Base-by-base conservation (phyloP, 2,113 vertebrate species). In the Protomyctophum bolini region DNA sequence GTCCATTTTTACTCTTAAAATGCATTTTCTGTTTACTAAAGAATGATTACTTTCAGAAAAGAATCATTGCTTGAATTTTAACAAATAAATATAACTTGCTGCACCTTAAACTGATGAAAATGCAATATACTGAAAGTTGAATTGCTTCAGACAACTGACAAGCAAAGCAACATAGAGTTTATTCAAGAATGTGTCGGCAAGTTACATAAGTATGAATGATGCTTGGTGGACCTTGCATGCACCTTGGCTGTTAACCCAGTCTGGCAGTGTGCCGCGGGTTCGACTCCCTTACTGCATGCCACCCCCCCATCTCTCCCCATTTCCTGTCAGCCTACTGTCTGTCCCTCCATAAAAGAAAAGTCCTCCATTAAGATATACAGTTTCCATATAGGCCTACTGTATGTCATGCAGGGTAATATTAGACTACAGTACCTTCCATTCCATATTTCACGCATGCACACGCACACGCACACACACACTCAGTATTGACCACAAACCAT, bases 401-500 rank as follows among this genome's bases (percentile, higher is more conserved):
- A 66, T 65, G 75, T 71, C 2, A 21, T 21, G 21, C 72, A 76
- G 61, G 66, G 78, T 77, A 86, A 85, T 83, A 29, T 77, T 65
- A 79, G 21, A 78, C 81, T 46, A 50, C 9, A 70, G 33, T 41
- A 41, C 33, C 33, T 70, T 65, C 58, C 41, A 55, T 62, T 72
- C 28, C 56, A 6, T 21, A 11, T 48, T 29, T 29, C 7, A 15
- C 54, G 15, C 55, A 21, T 1, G 4, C 14, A 57, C n/a, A 1
- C 9, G 62, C 4, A 48, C 70, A 65, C 4, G 51, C 70, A 72
- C 66, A 61, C n/a, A 60, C 48, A 46, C 52, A 78, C 68, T 70
- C 21, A 77, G 62, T 81, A 81, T 65, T 73, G 79, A 79, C 55
- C 70, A 74, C 76, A 76, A 86, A 68, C 63, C 74, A 71, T 88